phyloP scores from a whole-genome alignment of 2,888 invertebrate genomes.

The Hydraecia micacea region DNA sequence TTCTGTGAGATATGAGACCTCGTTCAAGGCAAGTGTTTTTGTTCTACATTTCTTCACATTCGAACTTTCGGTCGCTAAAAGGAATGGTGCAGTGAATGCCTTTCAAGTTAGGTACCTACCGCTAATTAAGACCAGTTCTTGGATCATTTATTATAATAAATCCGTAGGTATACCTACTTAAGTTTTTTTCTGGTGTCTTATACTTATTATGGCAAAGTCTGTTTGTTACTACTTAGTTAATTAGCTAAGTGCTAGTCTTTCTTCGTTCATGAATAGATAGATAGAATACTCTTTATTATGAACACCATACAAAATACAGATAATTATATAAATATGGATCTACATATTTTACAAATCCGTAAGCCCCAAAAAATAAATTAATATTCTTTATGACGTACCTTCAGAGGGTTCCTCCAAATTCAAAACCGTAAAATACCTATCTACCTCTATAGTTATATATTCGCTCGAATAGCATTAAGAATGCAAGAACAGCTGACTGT shows the following conservation, averaged over 20 bases:
- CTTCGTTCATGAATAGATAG: neutral
- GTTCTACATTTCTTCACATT: slow-evolving; percentile 29
- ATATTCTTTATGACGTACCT: neutral
- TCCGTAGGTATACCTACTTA: neutral
- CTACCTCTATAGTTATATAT: neutral
- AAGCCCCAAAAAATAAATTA: neutral
- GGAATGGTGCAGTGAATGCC: neutral
- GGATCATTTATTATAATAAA: slow-evolving; percentile 3
- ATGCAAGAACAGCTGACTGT: slow-evolving; percentile 54
- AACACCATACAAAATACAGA: too few relatives aligned
- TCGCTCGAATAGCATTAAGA: slow-evolving; percentile 48
- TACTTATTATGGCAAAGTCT: neutral
- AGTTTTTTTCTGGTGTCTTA: neutral
- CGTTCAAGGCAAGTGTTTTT: slow-evolving; percentile 14
- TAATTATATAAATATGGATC: neutral
- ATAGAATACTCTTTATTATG: too few relatives aligned
- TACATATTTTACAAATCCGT: neutral
- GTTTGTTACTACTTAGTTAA: neutral
- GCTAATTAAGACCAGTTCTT: slow-evolving; percentile 13
- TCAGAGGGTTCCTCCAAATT: neutral
- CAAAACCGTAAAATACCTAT: neutral
- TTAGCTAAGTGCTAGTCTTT: neutral
- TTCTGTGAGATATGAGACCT: slow-evolving; percentile 25
- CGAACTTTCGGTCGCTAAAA: slow-evolving; percentile 3
- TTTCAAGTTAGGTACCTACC: slow-evolving; percentile 9